A percentile compares a stretch with the other conserved stretches of the same genome.
Evolutionary conservation across 2,797 vertebrate genomes (phyloP).

Genomic region (Manis pentadactyla): DNA sequence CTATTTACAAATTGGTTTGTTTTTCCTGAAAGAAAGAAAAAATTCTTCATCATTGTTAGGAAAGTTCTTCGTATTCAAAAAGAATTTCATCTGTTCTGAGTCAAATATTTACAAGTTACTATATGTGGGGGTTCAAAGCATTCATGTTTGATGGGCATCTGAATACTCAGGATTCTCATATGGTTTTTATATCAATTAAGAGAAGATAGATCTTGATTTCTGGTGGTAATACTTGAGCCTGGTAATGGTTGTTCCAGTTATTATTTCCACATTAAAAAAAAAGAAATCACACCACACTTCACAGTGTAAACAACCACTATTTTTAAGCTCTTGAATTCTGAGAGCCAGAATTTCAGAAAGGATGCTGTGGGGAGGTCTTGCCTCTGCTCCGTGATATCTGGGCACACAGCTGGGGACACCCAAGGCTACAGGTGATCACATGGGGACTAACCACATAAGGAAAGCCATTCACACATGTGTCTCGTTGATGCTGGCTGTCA

Average conservation of each 20-base stretch:
- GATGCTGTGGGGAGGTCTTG: background rate
- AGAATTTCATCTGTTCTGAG: background rate
- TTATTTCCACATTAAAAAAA: background rate
- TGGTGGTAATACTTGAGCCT: background rate
- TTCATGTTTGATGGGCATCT: background rate
- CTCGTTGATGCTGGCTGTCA: background rate
- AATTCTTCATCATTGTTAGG: background rate
- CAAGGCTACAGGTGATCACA: background rate
- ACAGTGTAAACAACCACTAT: background rate
- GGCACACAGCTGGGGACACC: background rate
- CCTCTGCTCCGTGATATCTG: background rate
- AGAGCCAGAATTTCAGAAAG: background rate
- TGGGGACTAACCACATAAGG: no score
- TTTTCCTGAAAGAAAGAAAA: conserved; percentile 71
- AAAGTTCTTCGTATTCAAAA: background rate
- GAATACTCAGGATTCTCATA: background rate
- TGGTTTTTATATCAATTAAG: background rate
- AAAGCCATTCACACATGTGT: background rate
- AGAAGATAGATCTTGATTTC: background rate
- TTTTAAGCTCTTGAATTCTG: background rate
- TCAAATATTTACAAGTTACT: background rate
- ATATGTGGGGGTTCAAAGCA: background rate
- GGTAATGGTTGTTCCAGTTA: background rate
- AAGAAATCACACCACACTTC: background rate
- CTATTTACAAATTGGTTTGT: background rate